These are phyloP conservation scores for Agrotis clavis DNA, from an alignment of 2,888 invertebrate genomes.

Conservation along the genomic window DNA sequence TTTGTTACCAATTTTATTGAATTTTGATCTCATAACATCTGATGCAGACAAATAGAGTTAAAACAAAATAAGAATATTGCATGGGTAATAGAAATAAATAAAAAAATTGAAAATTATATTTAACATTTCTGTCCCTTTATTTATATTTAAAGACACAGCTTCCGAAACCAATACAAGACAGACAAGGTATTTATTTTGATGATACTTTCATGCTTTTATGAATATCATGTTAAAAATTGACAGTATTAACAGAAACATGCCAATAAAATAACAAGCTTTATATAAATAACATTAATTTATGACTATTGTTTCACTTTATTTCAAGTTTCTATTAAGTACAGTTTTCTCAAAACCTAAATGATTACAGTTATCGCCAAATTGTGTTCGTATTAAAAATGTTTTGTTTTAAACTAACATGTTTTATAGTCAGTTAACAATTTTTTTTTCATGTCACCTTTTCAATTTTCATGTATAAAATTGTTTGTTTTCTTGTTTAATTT, in stretches of 20 bases:
- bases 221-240: slow-evolving; percentile 2
- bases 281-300: neutral
- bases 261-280: slow-evolving; percentile 2
- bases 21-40: neutral
- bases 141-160: neutral
- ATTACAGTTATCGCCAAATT: neutral
- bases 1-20: no score
- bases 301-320: slow-evolving; percentile 2
- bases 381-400: no score
- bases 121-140: neutral
- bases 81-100: no score
- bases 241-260: slow-evolving; percentile 1
- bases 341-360: neutral
- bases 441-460: no score
- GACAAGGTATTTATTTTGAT: neutral
- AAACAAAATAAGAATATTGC: no score
- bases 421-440: no score
- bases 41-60: neutral
- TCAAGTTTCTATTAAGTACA: neutral
- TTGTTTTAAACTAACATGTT: no score
- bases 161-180: no score
- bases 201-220: neutral
- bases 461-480: no score
- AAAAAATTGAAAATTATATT: no score
- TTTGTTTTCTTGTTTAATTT: no score